Evolutionary conservation across 1,140 invertebrate genomes (phyloP).

Genomic region (Listronotus bonariensis): DNA sequence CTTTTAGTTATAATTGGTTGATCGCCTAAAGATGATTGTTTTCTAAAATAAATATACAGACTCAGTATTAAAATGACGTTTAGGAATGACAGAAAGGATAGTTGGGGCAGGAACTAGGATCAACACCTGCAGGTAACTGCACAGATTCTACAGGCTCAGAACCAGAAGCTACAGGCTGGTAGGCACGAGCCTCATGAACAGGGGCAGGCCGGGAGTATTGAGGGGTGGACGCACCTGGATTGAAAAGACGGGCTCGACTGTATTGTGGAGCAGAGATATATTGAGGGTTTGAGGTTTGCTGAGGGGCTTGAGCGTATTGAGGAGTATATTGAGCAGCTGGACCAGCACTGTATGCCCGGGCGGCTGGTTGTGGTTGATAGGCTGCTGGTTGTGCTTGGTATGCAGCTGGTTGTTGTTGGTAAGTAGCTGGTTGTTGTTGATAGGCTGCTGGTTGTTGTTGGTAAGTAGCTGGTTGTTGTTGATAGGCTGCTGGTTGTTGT

Average conservation of each 20-base stretch:
- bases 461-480: conserved; percentile 6
- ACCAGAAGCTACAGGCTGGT: conserved; percentile 12
- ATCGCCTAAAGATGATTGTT: too few species aligned
- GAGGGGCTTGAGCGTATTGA: conserved; percentile 21
- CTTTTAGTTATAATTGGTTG: too few species aligned
- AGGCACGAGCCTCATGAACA: conserved; percentile 6
- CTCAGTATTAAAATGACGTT: background rate
- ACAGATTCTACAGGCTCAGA: conserved; percentile 25
- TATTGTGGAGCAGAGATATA: background rate
- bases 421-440: conserved; percentile 1
- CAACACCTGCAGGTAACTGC: conserved; percentile 59
- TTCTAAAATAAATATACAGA: conserved; percentile 26
- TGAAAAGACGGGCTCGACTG: conserved; percentile 12
- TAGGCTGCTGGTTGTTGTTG: background rate
- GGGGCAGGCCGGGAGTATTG: conserved; percentile 19
- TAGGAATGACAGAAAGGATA: conserved; percentile 61
- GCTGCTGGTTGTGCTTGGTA: conserved; percentile 14
- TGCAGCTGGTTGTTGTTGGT: background rate
- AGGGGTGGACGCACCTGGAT: background rate
- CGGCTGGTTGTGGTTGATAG: conserved; percentile 20
- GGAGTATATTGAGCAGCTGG: conserved; percentile 14
- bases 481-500: background rate
- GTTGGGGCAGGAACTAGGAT: conserved; percentile 62
- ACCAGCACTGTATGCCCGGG: conserved; percentile 11
- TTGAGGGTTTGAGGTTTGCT: conserved; percentile 26